phyloP scores from a whole-genome alignment of 2,797 vertebrate genomes.

The Zonotrichia albicollis region DNA sequence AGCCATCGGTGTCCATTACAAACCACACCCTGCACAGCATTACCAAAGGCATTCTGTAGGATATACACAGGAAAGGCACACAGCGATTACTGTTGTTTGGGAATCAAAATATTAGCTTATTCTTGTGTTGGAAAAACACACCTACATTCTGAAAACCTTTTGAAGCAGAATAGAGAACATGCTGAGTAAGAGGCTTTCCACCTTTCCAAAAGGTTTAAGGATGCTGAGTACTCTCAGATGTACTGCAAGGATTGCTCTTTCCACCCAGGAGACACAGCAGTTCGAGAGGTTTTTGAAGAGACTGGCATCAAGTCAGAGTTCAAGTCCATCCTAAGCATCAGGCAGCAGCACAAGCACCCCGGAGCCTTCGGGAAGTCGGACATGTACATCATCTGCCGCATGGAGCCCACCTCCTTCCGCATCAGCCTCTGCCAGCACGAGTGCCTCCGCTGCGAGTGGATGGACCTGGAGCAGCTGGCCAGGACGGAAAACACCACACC shows the following conservation, averaged over 20 bases:
- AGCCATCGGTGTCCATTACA: not conserved
- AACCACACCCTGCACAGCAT: not conserved
- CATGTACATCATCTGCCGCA: constrained; percentile 92
- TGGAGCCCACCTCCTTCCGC: constrained; percentile 82
- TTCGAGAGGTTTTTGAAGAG: constrained; percentile 94
- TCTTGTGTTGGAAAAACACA: not conserved
- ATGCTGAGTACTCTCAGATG: not conserved
- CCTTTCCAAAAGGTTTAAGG: not conserved
- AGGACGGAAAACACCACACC: constrained; percentile 77
- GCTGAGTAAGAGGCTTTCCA: not conserved
- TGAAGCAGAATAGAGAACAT: not conserved
- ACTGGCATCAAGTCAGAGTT: constrained; percentile 91
- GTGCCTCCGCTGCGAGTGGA: constrained; percentile 91
- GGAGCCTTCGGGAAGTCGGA: constrained; percentile 93
- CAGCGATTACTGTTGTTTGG: not conserved
- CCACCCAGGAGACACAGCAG: constrained; percentile 85
- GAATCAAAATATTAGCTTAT: not conserved
- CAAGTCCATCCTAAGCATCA: constrained; percentile 88
- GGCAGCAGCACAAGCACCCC: constrained; percentile 91
- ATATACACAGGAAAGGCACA: not conserved
- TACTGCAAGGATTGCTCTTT: not conserved
- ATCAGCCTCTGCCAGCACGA: constrained; percentile 90
- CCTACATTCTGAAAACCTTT: not conserved
- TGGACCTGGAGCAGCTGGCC: constrained; percentile 81
- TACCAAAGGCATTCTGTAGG: not conserved